Evolutionary conservation across 2,797 vertebrate genomes (phyloP), one percentile per base, ranked within the genome.

Genomic region (Holocentrus rufus): DNA sequence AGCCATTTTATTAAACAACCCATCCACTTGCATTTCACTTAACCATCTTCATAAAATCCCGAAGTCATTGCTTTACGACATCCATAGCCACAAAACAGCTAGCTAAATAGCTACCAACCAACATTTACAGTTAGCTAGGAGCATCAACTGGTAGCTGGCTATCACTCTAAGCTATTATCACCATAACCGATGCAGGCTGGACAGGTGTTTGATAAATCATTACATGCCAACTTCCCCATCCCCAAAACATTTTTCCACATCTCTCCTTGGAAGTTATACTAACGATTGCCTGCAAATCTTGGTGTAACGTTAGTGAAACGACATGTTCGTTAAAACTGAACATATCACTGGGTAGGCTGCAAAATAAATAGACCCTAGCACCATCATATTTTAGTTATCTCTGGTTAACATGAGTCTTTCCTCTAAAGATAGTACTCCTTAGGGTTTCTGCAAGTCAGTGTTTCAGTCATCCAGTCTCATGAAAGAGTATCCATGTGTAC

Each of bases 11-110:
- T 80, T 18, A 17, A 83, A 42, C 4, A 65, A 63, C 34, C 67
- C 82, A 68, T 65, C 62, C 69, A 75, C 31, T 59, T 80, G 66
- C 72, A 81, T 75, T 39, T 47, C 15, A 25, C 49, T 83, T 60
- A 80, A 53, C 47, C 69, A 73, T 64, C 58, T 58, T 34, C 65
- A 34, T 77, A 42, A 49, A 54, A 23, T 18, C 22, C 72, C 53
- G 10, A 53, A 79, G 68, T 46, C 52, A 63, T 20, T 56, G 46
- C 52, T 22, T 62, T 53, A 53, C 54, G 18, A 54, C 49, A 55
- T 22, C 68, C 64, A 7, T 11, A 5, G 62, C 63, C 71, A 71
- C 56, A 17, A 22, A 4, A 42, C 60, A 69, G 36, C 58, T 49
- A 57, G 82, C 76, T 71, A 27, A 31, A 46, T 34, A 50, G 39